Percentiles rank a stretch among this genome's conserved stretches.
Conservation (phyloP, 2,888 invertebrate genomes). For the Hecatera dysodea region DNA sequence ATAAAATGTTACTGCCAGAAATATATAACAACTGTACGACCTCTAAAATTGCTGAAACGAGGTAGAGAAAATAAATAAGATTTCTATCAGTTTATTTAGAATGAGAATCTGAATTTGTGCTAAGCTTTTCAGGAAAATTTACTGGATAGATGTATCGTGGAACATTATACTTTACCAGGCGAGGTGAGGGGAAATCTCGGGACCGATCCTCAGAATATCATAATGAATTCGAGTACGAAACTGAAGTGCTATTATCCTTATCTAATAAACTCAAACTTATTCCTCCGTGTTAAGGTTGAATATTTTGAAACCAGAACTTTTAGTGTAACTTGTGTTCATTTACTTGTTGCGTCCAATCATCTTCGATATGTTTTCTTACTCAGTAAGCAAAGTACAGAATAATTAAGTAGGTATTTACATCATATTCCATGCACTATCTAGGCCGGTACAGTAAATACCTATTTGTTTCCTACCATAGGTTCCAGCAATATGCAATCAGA, state of each 20-base stretch:
- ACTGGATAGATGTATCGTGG: slow-evolving; percentile 41
- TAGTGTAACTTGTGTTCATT: slow-evolving; percentile 21
- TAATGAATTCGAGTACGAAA: slow-evolving; percentile 67
- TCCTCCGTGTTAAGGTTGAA: slow-evolving; percentile 15
- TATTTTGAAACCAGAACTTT: slow-evolving; percentile 30
- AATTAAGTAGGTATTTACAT: not conserved
- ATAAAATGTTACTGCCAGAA: slow-evolving; percentile 23
- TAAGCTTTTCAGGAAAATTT: slow-evolving; percentile 38
- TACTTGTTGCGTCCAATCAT: slow-evolving; percentile 39
- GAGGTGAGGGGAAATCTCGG: slow-evolving; percentile 68
- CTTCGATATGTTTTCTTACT: not conserved
- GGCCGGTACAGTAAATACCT: not conserved
- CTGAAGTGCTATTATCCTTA: slow-evolving; percentile 42
- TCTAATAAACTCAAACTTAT: slow-evolving; percentile 56
- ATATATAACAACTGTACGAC: slow-evolving; percentile 18
- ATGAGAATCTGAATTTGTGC: slow-evolving; percentile 31
- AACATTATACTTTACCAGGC: slow-evolving; percentile 62
- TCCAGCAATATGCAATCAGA: slow-evolving; percentile 9
- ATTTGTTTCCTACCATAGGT: not conserved
- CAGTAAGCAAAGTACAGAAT: not conserved
- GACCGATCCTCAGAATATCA: slow-evolving; percentile 69
- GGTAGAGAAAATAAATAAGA: slow-evolving; percentile 46
- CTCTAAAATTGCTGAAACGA: slow-evolving; percentile 22
- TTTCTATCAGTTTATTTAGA: slow-evolving; percentile 45
- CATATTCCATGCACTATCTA: not conserved